Evolutionary conservation across 1,140 invertebrate genomes (phyloP).

Genomic region (Aphis craccivora): DNA sequence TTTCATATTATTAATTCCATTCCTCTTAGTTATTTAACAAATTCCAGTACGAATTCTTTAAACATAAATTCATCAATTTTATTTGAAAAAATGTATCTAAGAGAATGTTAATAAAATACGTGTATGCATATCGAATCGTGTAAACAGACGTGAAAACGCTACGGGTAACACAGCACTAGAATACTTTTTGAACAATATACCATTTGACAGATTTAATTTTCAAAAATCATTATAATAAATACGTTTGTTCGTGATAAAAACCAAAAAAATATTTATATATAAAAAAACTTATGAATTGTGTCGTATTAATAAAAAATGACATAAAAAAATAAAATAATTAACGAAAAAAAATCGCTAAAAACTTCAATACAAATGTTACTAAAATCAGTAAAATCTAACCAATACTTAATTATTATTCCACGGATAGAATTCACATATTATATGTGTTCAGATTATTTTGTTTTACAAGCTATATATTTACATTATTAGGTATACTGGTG

Average conservation of each 20-base stretch:
- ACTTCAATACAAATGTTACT: background rate
- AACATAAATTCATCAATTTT: background rate
- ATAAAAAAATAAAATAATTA: background rate
- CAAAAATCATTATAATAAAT: background rate
- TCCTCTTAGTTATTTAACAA: background rate
- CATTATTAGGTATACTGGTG: too few species aligned
- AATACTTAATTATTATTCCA: too few species aligned
- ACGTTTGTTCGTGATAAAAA: background rate
- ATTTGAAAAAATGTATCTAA: background rate
- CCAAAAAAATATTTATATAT: background rate
- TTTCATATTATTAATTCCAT: too few species aligned
- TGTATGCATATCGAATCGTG: background rate
- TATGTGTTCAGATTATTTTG: background rate
- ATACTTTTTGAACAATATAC: background rate
- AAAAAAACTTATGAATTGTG: background rate
- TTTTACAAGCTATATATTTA: background rate
- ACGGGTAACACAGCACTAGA: background rate
- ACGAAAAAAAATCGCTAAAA: background rate
- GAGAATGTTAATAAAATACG: background rate
- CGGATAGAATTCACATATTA: too few species aligned
- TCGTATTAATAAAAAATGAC: background rate
- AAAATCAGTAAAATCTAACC: background rate
- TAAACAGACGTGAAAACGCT: background rate
- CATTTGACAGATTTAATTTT: constrained; percentile 25
- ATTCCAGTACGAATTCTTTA: too few species aligned